Base-by-base conservation (phyloP, 2,888 invertebrate species). In the Dione juno region DNA sequence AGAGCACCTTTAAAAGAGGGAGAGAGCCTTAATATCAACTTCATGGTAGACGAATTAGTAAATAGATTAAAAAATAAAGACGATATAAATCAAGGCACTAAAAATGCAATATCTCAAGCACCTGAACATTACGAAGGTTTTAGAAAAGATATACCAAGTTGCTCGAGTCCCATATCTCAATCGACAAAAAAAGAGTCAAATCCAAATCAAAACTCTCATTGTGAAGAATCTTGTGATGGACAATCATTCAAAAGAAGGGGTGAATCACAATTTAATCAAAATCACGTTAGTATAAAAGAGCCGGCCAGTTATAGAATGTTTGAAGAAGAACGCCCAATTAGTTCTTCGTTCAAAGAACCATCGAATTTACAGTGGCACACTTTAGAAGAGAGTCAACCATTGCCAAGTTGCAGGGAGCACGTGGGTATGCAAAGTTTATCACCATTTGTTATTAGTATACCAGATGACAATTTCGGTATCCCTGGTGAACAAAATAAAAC, bases 1-100 rank as follows among this genome's bases (percentile, higher is more conserved):
- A 83, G 78, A 57, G 77, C 74, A 1, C 77, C 73, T 10, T 71
- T 85, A 7, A 71, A 77, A 54, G 59, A 63, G 11, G 74, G 77
- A 11, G 77, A 82, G 70, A 79, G 80, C 66, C 72, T 81, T 13
- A 80, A 84, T 40, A 82, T 81, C 13, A 78, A 82, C 50, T 78
- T 75, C 35, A 82, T 87, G 81, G 79, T 81, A 0, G 82, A 84
- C 6, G 76, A 84, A 70, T 74, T 87, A 2, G 67, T 79, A 28
- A 77, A 81, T 58, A 80, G 81, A 73, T 58, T 85, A 19, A 82
- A 79, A 48, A 80, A 78, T 45, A 79, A 75, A 66, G 65, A 69
- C 9, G 67, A 70, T 57, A 57, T 14, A 16, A 35, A 14, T 41
- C 73, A 53, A 50, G 68, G 28, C 41, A 59, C 67, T 0, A 77